Percentiles rank a stretch among this genome's conserved stretches.
Evolutionary conservation across 2,888 invertebrate species (phyloP).

Genomic region (Acanthosoma haemorrhoidale): DNA sequence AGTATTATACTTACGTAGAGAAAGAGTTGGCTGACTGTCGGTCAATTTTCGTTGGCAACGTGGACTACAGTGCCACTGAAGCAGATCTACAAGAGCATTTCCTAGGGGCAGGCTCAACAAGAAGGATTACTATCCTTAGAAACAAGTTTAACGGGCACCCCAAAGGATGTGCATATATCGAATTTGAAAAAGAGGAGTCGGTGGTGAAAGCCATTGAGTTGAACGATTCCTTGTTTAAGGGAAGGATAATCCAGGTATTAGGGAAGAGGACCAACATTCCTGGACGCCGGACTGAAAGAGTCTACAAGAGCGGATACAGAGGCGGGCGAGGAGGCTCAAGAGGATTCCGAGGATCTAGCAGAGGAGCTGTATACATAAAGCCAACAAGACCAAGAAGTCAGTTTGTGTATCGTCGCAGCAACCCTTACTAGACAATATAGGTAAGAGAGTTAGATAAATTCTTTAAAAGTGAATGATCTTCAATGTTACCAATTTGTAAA

Average conservation of each 20-base stretch:
- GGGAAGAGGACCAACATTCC: constrained; percentile 97
- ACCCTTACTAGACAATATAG: no score
- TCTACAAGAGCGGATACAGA: constrained; percentile 81
- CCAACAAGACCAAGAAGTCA: constrained; percentile 65
- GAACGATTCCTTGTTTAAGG: constrained; percentile 96
- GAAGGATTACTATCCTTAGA: constrained; percentile 97
- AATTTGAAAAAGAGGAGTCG: constrained; percentile 96
- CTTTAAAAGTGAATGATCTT: no score
- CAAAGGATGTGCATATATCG: constrained; percentile 98
- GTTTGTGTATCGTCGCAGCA: constrained; percentile 36
- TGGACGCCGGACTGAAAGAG: constrained; percentile 85
- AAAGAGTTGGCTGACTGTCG: constrained; percentile 96
- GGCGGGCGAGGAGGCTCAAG: constrained; percentile 57
- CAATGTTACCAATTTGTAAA: no score
- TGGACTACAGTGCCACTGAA: constrained; percentile 97
- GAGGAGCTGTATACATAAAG: constrained; percentile 52
- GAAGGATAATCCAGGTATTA: constrained; percentile 97
- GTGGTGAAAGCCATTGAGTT: constrained; percentile 96
- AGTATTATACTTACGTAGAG: constrained; percentile 91
- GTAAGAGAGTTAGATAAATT: no score
- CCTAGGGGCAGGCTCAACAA: constrained; percentile 98
- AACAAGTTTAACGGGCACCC: constrained; percentile 99
- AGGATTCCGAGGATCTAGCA: constrained; percentile 48
- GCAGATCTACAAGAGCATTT: constrained; percentile 98
- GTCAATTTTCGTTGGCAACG: constrained; percentile 91